A percentile compares a stretch with the other conserved stretches of the same genome.
Evolutionary conservation across 2,888 invertebrate species (phyloP).

Genomic region (Meloe dianella): DNA sequence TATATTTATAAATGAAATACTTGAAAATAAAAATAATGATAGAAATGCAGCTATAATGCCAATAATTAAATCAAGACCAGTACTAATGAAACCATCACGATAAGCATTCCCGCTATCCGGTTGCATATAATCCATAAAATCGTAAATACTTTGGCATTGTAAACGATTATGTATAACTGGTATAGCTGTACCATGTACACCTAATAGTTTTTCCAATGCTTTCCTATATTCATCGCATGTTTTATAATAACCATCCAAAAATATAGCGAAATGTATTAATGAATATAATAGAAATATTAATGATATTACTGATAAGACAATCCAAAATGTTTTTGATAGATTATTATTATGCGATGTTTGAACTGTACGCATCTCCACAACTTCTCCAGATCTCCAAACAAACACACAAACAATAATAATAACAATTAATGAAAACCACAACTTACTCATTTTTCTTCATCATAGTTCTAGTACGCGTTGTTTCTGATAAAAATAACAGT

Average conservation of each 20-base stretch:
- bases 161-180: conserved; percentile 70
- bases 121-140: conserved; percentile 85
- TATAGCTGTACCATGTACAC: conserved; percentile 65
- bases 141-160: conserved; percentile 75
- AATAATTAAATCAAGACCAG: conserved; percentile 70
- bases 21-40: conserved; percentile 48
- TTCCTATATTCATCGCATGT: conserved; percentile 80
- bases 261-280: conserved; percentile 71
- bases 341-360: conserved; percentile 65
- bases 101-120: conserved; percentile 69
- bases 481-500: conserved; percentile 58
- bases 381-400: conserved; percentile 69
- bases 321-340: conserved; percentile 72
- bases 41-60: conserved; percentile 67
- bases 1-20: conserved; percentile 52
- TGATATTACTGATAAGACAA: conserved; percentile 68
- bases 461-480: conserved; percentile 52
- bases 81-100: conserved; percentile 74
- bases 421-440: background rate
- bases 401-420: conserved; percentile 14
- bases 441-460: conserved; percentile 56
- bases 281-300: conserved; percentile 70
- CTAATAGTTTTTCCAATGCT: conserved; percentile 67
- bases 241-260: conserved; percentile 74
- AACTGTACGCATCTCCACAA: conserved; percentile 70